These are phyloP conservation scores for Lepidonotus clava DNA, from an alignment of 2,888 invertebrate genomes.

Conservation along the genomic window DNA sequence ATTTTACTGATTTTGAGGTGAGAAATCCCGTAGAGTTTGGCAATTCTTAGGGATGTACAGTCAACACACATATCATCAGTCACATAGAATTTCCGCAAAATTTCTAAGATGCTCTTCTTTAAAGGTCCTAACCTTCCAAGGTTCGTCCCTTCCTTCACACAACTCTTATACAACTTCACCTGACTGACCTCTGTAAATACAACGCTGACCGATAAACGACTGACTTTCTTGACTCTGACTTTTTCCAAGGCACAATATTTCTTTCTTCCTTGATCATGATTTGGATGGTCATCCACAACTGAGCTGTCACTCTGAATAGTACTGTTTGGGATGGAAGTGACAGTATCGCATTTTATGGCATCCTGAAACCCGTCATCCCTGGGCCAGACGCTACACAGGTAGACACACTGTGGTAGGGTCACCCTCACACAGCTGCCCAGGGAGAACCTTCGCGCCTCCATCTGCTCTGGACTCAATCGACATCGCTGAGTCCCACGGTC, in stretches of 20 bases:
- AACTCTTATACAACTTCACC: neutral
- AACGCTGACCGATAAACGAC: neutral
- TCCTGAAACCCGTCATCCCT: conserved; percentile 15
- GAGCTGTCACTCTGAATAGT: no score
- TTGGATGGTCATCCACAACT: no score
- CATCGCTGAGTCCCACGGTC: conserved; percentile 40
- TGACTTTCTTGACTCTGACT: neutral
- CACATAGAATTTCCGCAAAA: conserved; percentile 9
- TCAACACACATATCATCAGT: conserved; percentile 61
- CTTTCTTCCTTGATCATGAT: neutral
- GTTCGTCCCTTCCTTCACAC: neutral
- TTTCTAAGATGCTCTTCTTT: neutral
- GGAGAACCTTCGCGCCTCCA: neutral
- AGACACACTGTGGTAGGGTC: neutral
- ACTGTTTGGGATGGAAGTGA: neutral
- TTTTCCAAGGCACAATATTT: neutral
- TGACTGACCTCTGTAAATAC: conserved; percentile 21
- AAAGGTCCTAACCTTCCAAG: neutral
- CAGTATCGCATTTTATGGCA: neutral
- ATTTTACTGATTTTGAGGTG: conserved; percentile 64
- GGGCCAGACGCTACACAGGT: conserved; percentile 29
- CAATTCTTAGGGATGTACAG: conserved; percentile 65
- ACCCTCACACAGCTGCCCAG: conserved; percentile 11
- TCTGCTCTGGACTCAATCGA: conserved; percentile 20
- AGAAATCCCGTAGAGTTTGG: conserved; percentile 68